Percentiles rank a stretch among this genome's conserved stretches.
These are phyloP conservation scores for Sphenopsis melanotis DNA, from an alignment of 2,797 vertebrate genomes.

Conservation along the genomic window DNA sequence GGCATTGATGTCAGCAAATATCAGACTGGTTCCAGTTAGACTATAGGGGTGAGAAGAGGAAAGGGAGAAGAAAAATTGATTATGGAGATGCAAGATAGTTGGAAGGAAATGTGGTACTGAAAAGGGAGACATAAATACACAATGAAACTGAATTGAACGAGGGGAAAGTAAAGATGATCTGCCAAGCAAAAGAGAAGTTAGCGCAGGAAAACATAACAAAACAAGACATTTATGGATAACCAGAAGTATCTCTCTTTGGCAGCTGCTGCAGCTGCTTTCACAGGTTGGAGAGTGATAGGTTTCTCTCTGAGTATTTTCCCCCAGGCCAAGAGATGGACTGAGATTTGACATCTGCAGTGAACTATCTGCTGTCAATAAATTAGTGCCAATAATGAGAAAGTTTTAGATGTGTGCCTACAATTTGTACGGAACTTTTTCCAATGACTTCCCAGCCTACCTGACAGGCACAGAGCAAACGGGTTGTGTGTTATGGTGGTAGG, in stretches of 20 bases:
- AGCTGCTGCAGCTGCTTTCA: background rate
- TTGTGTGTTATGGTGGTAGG: background rate
- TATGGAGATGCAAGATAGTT: background rate
- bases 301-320: background rate
- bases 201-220: background rate
- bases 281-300: background rate
- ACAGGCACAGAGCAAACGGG: background rate
- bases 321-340: background rate
- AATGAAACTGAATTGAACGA: background rate
- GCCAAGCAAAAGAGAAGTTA: background rate
- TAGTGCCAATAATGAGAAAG: background rate
- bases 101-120: background rate
- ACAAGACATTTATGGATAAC: background rate
- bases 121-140: background rate
- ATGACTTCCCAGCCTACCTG: background rate
- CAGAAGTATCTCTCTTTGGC: background rate
- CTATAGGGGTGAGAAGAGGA: background rate
- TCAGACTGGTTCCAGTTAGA: background rate
- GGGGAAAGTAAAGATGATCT: background rate
- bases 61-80: background rate
- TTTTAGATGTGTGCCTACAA: background rate
- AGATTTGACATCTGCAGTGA: background rate
- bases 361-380: background rate
- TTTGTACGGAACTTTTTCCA: background rate
- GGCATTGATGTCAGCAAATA: background rate